Conservation (phyloP, 2,113 vertebrate genomes). For the Myanophis thanlyinensis region DNA sequence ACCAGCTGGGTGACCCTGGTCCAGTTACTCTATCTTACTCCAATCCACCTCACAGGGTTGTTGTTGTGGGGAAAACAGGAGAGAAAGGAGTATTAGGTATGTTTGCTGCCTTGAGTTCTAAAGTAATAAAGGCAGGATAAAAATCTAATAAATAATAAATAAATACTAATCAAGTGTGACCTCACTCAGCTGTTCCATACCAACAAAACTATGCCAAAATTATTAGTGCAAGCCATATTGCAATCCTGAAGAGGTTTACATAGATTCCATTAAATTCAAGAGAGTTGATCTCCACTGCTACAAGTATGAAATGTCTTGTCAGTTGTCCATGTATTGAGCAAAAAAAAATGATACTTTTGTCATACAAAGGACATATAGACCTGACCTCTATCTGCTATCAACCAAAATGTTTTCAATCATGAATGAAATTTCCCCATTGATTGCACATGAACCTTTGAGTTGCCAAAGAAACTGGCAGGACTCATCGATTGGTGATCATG, state of each 20-base stretch:
- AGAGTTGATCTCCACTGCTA: too few species aligned
- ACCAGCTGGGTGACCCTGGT: not conserved
- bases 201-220: not conserved
- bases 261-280: not conserved
- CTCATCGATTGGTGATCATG: not conserved
- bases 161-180: not conserved
- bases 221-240: not conserved
- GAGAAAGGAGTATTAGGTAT: not conserved
- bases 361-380: not conserved
- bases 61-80: not conserved
- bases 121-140: not conserved
- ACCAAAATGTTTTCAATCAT: not conserved
- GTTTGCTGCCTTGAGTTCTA: not conserved
- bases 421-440: not conserved
- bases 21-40: not conserved
- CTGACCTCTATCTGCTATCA: not conserved
- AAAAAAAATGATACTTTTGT: not conserved
- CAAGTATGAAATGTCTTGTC: not conserved
- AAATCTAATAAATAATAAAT: not conserved
- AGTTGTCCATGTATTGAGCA: not conserved
- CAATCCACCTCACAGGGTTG: not conserved
- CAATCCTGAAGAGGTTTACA: not conserved
- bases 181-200: not conserved
- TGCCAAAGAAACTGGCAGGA: not conserved
- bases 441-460: not conserved